Base-by-base conservation (phyloP, 2,888 invertebrate species). In the Napeogenes inachia region DNA sequence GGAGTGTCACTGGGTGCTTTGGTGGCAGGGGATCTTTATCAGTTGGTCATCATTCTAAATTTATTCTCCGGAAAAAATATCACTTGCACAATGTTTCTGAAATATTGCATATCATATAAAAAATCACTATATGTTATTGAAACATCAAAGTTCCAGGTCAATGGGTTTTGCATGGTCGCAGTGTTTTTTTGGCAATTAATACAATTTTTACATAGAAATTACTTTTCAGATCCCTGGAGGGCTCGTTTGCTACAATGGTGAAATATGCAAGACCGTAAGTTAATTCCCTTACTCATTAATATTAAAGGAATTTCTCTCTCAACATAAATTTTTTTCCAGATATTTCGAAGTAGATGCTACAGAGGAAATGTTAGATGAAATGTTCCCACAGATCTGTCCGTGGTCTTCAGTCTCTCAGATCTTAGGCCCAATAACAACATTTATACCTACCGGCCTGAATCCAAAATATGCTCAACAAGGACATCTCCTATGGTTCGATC, bases 281-380 rank as follows among this genome's bases (percentile, higher is more conserved):
- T 30, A 2, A 47, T 30, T 50, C 6, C 5, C 30, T 50, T 50
- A 12, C 10, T 50, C 2, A 2, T 10, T 12, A 3, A 3, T 10
- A 42, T 10, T 10, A 10, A 42, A 8, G 38, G 8, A 42, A 42
- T 10, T 42, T 21, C 30, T 10, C 10, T 30, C 30, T 30, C 8
- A 54, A 56, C 13, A 53, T 3, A 21, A n/a, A 21, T 13, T 2
- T 30, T 35, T 45, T 45, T 81, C 54, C 76, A 94, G 94, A 60
- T 96, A 95, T 80, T 95, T 95, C 78, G 92, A 94, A 61, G 83
- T 93, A 53, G 91, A 90, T 45, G 94, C 97, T 0, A 97, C 97
- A 0, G 93, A 93, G 81, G 98, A 98, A 85, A 96, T 98, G 75
- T 84, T 98, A 59, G 95, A 94, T 61, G 95, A 96, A 81, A 92